A percentile compares a stretch with the other conserved stretches of the same genome.
Evolutionary conservation across 2,797 vertebrate genomes (phyloP).

Genomic region (Vipera latastei): DNA sequence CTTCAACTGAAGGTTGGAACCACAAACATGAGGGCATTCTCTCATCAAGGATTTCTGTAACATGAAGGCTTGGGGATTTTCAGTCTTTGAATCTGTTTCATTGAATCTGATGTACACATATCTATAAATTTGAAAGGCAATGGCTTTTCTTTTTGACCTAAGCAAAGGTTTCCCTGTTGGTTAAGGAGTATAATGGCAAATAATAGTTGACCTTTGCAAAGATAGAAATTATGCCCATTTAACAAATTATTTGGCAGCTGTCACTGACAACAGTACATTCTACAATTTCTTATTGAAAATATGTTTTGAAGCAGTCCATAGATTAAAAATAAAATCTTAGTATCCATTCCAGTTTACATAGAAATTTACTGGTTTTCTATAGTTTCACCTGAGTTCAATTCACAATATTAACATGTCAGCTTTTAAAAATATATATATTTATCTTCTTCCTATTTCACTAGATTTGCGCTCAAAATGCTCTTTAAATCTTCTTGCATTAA

Average conservation of each 20-base stretch:
- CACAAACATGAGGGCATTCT: background rate
- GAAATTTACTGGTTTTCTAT: background rate
- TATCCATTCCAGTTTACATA: background rate
- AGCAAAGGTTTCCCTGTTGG: constrained; percentile 1
- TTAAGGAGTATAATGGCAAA: background rate
- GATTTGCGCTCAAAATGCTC: background rate
- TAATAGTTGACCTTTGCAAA: constrained; percentile 8
- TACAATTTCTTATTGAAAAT: background rate
- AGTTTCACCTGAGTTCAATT: background rate
- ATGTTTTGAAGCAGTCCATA: background rate
- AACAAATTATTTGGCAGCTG: background rate
- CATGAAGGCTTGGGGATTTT: background rate
- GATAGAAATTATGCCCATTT: constrained; percentile 10
- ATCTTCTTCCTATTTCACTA: background rate
- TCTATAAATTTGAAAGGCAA: background rate
- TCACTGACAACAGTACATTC: background rate
- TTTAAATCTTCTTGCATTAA: background rate
- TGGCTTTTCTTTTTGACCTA: background rate
- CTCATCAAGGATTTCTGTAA: background rate
- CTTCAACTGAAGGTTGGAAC: background rate
- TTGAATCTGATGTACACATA: background rate
- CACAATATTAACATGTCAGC: background rate
- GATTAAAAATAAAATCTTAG: background rate
- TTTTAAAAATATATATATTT: background rate
- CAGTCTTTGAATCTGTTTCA: background rate